Evolutionary conservation across 2,888 invertebrate species (phyloP).

Genomic region (Ochlodes sylvanus): DNA sequence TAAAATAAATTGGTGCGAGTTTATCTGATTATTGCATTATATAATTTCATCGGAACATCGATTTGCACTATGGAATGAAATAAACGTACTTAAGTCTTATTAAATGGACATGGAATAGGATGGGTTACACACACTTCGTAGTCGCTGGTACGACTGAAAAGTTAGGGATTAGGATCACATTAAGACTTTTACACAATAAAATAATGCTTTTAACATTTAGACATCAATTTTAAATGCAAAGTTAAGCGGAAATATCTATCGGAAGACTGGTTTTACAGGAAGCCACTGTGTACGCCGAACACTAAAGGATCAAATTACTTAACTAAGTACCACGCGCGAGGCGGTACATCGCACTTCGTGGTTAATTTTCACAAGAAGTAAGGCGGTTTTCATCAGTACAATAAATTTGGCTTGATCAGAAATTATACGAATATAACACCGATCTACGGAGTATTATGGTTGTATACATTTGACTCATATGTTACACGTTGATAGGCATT

Average conservation of each 20-base stretch:
- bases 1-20: slow-evolving; percentile 48
- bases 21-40: slow-evolving; percentile 53
- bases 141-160: slow-evolving; percentile 42
- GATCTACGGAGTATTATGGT: slow-evolving; percentile 76
- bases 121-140: slow-evolving; percentile 44
- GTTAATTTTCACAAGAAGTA: slow-evolving; percentile 72
- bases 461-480: slow-evolving; percentile 56
- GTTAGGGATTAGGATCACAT: slow-evolving; percentile 43
- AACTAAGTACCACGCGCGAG: slow-evolving; percentile 77
- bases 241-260: slow-evolving; percentile 80
- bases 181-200: slow-evolving; percentile 45
- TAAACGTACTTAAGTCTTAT: slow-evolving; percentile 42
- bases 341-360: slow-evolving; percentile 76
- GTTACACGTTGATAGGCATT: slow-evolving; percentile 54
- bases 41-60: slow-evolving; percentile 62
- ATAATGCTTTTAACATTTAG: slow-evolving; percentile 53
- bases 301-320: slow-evolving; percentile 74
- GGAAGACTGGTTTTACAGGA: slow-evolving; percentile 84
- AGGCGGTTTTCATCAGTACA: slow-evolving; percentile 82
- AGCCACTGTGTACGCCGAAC: slow-evolving; percentile 80
- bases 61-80: slow-evolving; percentile 66
- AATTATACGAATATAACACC: slow-evolving; percentile 64
- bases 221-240: slow-evolving; percentile 79
- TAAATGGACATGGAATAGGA: slow-evolving; percentile 45
- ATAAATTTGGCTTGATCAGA: slow-evolving; percentile 81